Base-by-base conservation (phyloP, 2,888 invertebrate genomes). In the Harpalus rufipes region DNA sequence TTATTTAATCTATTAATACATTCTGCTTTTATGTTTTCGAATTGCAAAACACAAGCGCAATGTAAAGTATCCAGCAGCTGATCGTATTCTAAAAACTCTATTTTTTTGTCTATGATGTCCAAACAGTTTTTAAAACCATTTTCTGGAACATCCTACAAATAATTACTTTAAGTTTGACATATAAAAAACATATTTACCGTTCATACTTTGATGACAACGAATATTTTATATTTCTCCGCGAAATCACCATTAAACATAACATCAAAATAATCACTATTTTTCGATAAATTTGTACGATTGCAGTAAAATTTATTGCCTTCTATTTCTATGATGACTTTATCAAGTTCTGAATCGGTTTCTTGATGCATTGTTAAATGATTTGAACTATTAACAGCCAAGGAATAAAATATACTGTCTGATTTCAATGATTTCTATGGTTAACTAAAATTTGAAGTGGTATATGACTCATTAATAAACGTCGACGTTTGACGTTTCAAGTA, bases 191-290 rank as follows among this genome's bases (percentile, higher is more conserved):
- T 16, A 8, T 76, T 14, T 16, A 59, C 44, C 18, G 65, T 56
- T 39, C 81, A 74, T 89, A 91, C 92, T 89, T 91, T 87, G 81
- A 92, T 87, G 86, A 88, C 89, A 25, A 92, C 89, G 59, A 86
- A 87, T 41, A 87, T 87, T 87, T 90, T 88, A 44, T 88, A 85
- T 59, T 89, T 89, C 88, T 92, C 92, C 12, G 88, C 86, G 86
- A 91, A 92, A 86, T 90, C 89, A 1, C 91, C 90, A 83, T 89
- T 90, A 85, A 92, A 91, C 92, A 92, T 92, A 6, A 90, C 91
- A 87, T 89, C 89, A 87, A 92, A 92, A 88, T 92, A 92, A 85
- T 91, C 90, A 87, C 92, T 92, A 85, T 91, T 88, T 83, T 88
- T 82, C 14, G 89, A 88, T 74, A 92, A 87, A 32, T 88, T 85